Conservation (phyloP, 2,113 vertebrate genomes). For the Coptodon rendalli region DNA sequence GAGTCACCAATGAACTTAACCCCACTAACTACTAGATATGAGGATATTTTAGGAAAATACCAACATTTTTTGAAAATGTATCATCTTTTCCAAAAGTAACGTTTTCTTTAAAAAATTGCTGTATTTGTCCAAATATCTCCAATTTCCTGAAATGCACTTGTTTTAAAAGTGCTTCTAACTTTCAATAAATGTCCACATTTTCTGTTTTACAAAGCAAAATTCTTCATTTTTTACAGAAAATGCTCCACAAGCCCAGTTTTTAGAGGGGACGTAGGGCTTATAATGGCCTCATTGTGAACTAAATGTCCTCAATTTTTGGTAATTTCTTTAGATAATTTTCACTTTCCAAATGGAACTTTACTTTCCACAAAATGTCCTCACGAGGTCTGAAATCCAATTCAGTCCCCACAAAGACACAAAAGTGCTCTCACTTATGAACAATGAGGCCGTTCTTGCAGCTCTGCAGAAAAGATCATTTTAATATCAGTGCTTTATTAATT, state of each 20-base stretch:
- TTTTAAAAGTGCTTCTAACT: accelerated
- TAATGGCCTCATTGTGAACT: background rate
- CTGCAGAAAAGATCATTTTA: background rate
- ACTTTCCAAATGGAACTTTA: background rate
- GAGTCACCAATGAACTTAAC: background rate
- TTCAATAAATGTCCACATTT: background rate
- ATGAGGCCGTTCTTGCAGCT: background rate
- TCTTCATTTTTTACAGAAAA: background rate
- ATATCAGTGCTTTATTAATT: background rate
- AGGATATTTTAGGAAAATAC: background rate
- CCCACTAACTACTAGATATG: background rate
- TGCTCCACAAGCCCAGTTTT: background rate
- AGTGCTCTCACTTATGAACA: background rate
- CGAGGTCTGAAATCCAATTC: background rate
- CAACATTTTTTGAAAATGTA: background rate
- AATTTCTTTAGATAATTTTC: background rate
- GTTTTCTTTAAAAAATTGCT: background rate
- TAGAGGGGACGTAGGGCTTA: accelerated
- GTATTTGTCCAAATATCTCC: background rate
- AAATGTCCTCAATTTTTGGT: background rate
- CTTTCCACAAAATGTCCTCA: background rate
- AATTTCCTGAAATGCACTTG: background rate
- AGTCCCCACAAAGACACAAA: background rate
- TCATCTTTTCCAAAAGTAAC: background rate
- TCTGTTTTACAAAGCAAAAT: background rate